Conservation (phyloP, 2,888 invertebrate species). For the Ischnus inquisitorius region DNA sequence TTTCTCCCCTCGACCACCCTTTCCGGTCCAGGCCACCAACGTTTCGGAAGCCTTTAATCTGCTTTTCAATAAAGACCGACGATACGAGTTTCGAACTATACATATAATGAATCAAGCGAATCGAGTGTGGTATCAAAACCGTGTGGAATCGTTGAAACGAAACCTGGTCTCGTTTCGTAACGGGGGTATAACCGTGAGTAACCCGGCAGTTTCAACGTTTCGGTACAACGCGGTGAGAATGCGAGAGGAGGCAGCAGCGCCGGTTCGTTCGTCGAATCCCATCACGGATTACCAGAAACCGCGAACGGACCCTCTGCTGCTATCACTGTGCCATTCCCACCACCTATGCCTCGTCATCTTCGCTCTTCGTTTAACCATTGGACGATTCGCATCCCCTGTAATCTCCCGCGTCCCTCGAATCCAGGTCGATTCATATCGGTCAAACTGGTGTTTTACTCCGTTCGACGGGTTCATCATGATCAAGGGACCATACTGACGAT, state of each 20-base stretch:
- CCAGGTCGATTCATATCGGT: constrained; percentile 25
- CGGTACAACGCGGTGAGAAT: background rate
- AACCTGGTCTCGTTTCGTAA: constrained; percentile 42
- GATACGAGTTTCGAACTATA: constrained; percentile 42
- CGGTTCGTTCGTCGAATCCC: constrained; percentile 46
- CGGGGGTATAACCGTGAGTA: background rate
- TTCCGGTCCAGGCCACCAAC: constrained; percentile 15
- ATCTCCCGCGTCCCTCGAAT: constrained; percentile 32
- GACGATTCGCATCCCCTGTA: constrained; percentile 19
- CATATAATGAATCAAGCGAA: constrained; percentile 34
- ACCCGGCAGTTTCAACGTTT: background rate
- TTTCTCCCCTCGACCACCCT: background rate
- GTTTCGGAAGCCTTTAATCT: constrained; percentile 66
- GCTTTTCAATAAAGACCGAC: constrained; percentile 70
- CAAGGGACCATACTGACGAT: constrained; percentile 10
- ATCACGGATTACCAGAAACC: constrained; percentile 64
- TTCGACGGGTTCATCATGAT: constrained; percentile 25
- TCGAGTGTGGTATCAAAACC: constrained; percentile 57
- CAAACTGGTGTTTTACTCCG: constrained; percentile 31
- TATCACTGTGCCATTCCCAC: constrained; percentile 31
- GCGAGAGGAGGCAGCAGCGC: constrained; percentile 16
- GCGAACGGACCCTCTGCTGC: constrained; percentile 37
- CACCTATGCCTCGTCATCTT: constrained; percentile 10
- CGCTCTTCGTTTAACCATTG: constrained; percentile 4
- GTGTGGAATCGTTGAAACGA: constrained; percentile 56